Conservation (phyloP, 2,113 vertebrate genomes). For the Sapayoa aenigma region DNA sequence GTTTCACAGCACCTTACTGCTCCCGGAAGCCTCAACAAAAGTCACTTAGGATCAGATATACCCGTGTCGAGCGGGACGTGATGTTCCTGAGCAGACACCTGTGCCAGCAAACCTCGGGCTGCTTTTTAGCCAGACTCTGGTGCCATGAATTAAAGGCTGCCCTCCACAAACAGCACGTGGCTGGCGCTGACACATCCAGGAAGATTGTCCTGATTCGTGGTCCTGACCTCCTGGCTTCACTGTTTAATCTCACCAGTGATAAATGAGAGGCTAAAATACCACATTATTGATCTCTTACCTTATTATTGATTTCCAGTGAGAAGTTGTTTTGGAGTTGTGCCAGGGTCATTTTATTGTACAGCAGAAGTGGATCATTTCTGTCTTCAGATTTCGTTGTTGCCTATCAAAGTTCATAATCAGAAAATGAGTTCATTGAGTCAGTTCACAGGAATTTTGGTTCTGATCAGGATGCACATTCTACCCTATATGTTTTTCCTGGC, state of each 20-base stretch:
- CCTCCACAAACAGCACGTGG: neutral
- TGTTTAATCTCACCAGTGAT: neutral
- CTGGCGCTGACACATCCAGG: neutral
- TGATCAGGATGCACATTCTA: neutral
- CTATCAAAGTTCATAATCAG: conserved; percentile 64
- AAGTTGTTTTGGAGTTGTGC: conserved; percentile 83
- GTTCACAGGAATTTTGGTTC: neutral
- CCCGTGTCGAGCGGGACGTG: accelerated
- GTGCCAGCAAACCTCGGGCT: neutral
- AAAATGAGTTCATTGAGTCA: neutral
- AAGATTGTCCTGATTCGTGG: neutral
- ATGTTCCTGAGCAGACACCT: neutral
- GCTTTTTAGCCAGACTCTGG: neutral
- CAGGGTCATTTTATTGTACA: conserved; percentile 93
- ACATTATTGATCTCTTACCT: conserved; percentile 71
- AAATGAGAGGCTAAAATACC: neutral
- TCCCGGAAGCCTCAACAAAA: neutral
- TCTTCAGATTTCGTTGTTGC: conserved; percentile 89
- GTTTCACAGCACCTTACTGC: neutral
- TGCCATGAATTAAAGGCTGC: neutral
- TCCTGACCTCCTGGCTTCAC: neutral
- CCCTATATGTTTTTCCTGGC: neutral
- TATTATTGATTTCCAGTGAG: conserved; percentile 75
- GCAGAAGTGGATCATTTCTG: conserved; percentile 86
- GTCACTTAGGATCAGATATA: neutral